A percentile compares a stretch with the other conserved stretches of the same genome.
Evolutionary conservation across 2,113 vertebrate species (phyloP).

Genomic region (Mugil cephalus): DNA sequence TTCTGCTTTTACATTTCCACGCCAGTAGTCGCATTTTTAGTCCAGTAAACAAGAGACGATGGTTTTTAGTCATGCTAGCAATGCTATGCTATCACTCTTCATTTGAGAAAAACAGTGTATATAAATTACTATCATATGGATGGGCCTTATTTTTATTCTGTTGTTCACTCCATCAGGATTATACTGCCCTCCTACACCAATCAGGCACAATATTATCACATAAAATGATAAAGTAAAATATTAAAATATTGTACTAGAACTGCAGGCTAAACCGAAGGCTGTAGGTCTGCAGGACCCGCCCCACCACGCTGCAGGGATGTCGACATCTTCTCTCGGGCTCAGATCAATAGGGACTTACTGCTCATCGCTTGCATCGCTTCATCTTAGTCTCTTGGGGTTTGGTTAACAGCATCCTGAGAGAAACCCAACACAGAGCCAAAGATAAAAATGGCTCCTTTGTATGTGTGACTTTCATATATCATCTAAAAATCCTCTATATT

Average conservation of each 20-base stretch:
- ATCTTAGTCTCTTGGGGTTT: conserved; percentile 30
- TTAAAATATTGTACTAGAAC: too few species aligned
- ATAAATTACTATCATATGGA: not conserved
- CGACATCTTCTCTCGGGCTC: conserved; percentile 42
- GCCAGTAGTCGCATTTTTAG: not conserved
- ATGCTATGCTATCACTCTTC: too few species aligned
- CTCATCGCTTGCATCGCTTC: conserved; percentile 59
- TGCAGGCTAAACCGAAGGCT: conserved; percentile 11
- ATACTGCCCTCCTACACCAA: too few species aligned
- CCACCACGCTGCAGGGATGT: conserved; percentile 22
- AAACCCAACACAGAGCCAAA: not conserved
- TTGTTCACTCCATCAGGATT: too few species aligned
- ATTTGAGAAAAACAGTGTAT: too few species aligned
- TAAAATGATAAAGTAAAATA: too few species aligned
- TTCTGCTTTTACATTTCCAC: not conserved
- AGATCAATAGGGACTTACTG: conserved; percentile 57
- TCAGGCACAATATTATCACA: too few species aligned
- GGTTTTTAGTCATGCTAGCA: not conserved
- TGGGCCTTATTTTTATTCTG: too few species aligned
- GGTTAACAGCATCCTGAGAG: conserved; percentile 14
- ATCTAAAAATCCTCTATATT: not conserved
- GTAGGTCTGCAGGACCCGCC: conserved; percentile 18
- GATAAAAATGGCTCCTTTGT: not conserved
- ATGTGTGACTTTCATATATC: not conserved
- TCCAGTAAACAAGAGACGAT: not conserved